Conservation (phyloP, 2,888 invertebrate genomes). For the Meliscaeva auricollis region DNA sequence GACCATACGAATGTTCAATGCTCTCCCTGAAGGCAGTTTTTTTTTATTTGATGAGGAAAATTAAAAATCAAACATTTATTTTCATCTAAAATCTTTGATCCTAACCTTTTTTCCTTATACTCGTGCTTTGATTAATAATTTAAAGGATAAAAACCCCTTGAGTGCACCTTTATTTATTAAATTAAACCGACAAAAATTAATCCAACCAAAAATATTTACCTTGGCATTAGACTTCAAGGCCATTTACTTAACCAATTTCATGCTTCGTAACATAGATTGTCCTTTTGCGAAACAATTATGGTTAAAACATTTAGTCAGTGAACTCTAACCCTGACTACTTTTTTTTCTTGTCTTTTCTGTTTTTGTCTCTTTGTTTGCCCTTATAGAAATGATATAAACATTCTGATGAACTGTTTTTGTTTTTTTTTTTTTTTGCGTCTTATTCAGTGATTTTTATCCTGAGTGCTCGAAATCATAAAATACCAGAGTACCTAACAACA, state of each 20-base stretch:
- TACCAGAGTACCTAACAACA: not conserved
- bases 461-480: conserved; percentile 18
- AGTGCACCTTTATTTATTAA: not conserved
- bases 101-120: too few species aligned
- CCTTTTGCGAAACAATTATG: conserved; percentile 27
- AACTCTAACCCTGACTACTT: not conserved
- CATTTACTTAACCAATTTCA: not conserved
- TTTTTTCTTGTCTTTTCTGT: not conserved
- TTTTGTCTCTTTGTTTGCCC: not conserved
- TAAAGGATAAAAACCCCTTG: not conserved
- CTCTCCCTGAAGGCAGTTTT: too few species aligned
- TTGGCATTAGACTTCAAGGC: not conserved
- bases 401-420: not conserved
- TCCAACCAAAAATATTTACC: not conserved
- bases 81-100: too few species aligned
- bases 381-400: not conserved
- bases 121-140: too few species aligned
- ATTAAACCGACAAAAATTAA: not conserved
- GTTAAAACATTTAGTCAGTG: conserved; percentile 6
- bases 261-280: not conserved
- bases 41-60: too few species aligned
- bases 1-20: too few species aligned
- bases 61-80: too few species aligned
- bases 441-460: not conserved
- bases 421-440: not conserved